Base-by-base conservation (phyloP, 37 sponge, comb jelly and placozoan genomes). In the Oopsacas minuta region DNA sequence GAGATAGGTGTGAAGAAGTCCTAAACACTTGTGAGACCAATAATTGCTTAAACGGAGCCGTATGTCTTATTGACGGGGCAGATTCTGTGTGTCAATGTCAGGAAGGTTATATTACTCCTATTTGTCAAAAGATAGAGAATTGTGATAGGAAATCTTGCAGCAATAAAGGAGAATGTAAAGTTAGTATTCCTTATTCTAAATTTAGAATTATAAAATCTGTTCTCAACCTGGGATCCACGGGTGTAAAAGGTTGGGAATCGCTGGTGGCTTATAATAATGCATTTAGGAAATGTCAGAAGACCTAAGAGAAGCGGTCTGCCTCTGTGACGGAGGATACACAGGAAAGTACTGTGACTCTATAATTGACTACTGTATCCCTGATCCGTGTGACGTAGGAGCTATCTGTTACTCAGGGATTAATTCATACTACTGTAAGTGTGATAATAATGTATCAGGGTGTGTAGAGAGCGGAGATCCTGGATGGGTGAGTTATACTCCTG, bases 291-390 rank as follows among this genome's bases (percentile, higher is more conserved):
- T 61, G 5, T 20, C 17, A 32, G 28, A 61, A 12, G 75, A 61
- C 1, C 75, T 20, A 34, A 20, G 1, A 3, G 28, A 61, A 34
- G 75, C 75, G 28, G 28, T 61, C 3, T 82, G 83, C 30, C 38
- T 28, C 23, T 82, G 83, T 17, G 83, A 82, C 39, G 22, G 15
- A n/a, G 85, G 85, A 12, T 84, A 84, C 53, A 42, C 52, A 36
- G 85, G 85, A 23, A 7, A 61, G 81, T 52, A 23, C 53, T 84
- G 85, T 61, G 53, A 42, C 5, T 1, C 25, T 12, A 17, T 52
- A 23, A 84, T 84, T 22, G 36, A 84, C 53, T 42, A 39, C 52
- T 84, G 85, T 37, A 61, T 35, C 36, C 7, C 20, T 12, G 25
- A 32, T 1, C 85, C 85, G 5, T 84, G 85, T 61, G 1, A 10